Conservation (phyloP, 2,113 vertebrate species). For the Raphicerus campestris region DNA sequence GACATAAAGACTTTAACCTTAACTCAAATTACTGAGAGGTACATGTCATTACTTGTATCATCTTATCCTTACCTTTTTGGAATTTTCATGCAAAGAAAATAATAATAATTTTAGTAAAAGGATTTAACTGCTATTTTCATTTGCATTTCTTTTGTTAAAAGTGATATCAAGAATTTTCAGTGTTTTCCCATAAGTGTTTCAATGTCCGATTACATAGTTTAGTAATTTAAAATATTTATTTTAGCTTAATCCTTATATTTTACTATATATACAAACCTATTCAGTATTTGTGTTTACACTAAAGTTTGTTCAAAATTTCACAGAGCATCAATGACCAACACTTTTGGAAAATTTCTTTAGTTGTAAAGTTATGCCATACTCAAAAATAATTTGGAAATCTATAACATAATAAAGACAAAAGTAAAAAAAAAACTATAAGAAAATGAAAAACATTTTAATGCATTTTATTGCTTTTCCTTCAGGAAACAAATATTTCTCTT, state of each 20-base stretch:
- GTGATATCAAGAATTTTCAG: not conserved
- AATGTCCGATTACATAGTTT: not conserved
- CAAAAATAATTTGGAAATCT: not conserved
- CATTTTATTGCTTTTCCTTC: not conserved
- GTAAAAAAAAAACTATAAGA: not conserved
- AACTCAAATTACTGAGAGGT: not conserved
- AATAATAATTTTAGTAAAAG: not conserved
- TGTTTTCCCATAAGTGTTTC: not conserved
- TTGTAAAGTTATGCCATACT: not conserved
- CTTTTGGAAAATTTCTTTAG: not conserved
- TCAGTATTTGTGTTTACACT: not conserved
- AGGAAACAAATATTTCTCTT: not conserved
- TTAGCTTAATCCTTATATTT: not conserved
- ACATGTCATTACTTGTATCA: not conserved
- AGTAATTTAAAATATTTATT: not conserved
- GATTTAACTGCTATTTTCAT: not conserved
- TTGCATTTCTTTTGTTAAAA: not conserved
- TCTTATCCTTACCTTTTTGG: not conserved
- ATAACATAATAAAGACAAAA: not conserved
- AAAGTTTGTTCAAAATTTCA: not conserved
- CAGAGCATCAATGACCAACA: not conserved
- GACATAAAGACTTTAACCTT: not conserved
- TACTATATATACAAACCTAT: not conserved
- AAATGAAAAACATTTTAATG: not conserved
- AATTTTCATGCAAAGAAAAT: not conserved